A percentile compares a stretch with the other conserved stretches of the same genome.
Conservation (phyloP, 1,140 invertebrate genomes). For the Calephelis nemesis region DNA sequence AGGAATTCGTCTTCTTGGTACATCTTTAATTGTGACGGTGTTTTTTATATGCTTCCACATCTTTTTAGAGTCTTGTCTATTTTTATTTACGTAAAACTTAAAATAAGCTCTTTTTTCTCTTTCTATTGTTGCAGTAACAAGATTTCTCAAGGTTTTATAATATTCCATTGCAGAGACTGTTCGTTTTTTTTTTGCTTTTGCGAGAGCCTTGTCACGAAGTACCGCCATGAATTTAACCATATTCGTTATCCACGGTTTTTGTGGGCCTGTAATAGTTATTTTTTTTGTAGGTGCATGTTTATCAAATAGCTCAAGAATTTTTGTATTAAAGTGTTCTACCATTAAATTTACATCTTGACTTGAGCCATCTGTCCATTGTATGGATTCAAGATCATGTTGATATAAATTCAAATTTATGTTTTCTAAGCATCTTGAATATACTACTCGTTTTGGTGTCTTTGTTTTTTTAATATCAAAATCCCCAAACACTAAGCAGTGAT, state of each 20-base stretch:
- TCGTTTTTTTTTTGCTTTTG: conserved; percentile 25
- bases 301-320: conserved; percentile 33
- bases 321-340: conserved; percentile 30
- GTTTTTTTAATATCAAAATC: conserved; percentile 32
- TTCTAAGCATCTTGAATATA: conserved; percentile 17
- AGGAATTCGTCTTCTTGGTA: too few species aligned
- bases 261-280: conserved; percentile 22
- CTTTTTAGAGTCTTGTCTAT: too few species aligned
- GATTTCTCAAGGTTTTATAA: conserved; percentile 29
- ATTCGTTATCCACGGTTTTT: conserved; percentile 37
- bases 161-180: conserved; percentile 24
- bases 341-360: conserved; percentile 29
- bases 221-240: conserved; percentile 33
- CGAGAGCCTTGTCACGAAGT: conserved; percentile 30
- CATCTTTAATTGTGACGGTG: too few species aligned
- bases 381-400: conserved; percentile 19
- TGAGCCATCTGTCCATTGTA: conserved; percentile 24
- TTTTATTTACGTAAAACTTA: conserved; percentile 24
- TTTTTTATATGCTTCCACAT: too few species aligned
- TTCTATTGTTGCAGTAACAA: conserved; percentile 25
- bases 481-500: conserved; percentile 30
- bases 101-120: conserved; percentile 33
- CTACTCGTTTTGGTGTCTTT: conserved; percentile 2
- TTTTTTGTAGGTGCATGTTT: conserved; percentile 31
- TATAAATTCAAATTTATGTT: conserved; percentile 25